Base-by-base conservation (phyloP, 2,113 vertebrate genomes). In the Lophotis ruficrista region DNA sequence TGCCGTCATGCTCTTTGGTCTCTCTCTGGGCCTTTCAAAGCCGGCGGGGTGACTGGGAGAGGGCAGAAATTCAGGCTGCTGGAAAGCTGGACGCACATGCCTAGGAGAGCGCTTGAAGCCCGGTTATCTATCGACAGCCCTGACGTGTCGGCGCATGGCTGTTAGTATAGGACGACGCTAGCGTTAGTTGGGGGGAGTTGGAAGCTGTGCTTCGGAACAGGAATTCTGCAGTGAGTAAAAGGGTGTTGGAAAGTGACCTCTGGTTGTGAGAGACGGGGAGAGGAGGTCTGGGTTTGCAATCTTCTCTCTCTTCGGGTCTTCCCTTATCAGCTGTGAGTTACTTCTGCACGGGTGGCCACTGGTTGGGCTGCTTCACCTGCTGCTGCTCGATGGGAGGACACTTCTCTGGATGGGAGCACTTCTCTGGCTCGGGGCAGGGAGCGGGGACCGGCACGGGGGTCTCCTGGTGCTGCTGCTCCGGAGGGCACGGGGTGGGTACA, bases 331-430 rank as follows among this genome's bases (percentile, higher is more conserved):
- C 38, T 38, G 60, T 12, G 5, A 54, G 43, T 91, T 95, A 97
- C 17, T 97, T 91, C 89, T 96, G 93, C 27, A 3, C 7, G 7
- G 72, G 85, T 2, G 93, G 95, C 95, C 94, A 95, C 33, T 60
- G 92, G 90, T 14, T 54, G 27, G 79, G 70, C 88, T 95, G 92
- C 21, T 96, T 85, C 66, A 93, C 68, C 79, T 86, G 95, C 50
- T 95, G 95, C 85, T 96, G 95, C 89, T 96, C 88, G 2, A 92
- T 8, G 47, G 91, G 58, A n/a, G 93, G 89, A 65, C 47, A 30
- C n/a, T 94, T 68, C 33, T 83, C 76, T 1, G 85, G 79, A 41
- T 77, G 84, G 43, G 45, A 89, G 76, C n/a, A 35, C 61, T 95
- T 47, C 75, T 18, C 65, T 1, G 57, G 88, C 20, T 90, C 87